phyloP scores from a whole-genome alignment of 1,140 invertebrate species.

The Orius laevigatus region DNA sequence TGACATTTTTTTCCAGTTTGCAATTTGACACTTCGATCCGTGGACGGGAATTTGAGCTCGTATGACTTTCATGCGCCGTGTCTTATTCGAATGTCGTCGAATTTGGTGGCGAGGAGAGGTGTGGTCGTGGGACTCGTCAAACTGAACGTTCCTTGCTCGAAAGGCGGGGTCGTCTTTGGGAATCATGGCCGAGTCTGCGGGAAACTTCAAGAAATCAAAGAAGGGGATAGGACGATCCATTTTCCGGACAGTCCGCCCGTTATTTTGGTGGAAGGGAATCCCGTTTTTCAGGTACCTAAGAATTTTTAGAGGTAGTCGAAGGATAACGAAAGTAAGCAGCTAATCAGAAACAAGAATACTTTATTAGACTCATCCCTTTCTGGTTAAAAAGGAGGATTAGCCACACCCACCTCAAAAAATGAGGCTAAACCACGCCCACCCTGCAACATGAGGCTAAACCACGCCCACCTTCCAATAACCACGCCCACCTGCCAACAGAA shows the following conservation, averaged over 20 bases:
- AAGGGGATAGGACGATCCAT: constrained; percentile 34
- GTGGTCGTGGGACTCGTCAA: constrained; percentile 39
- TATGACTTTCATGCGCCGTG: constrained; percentile 4
- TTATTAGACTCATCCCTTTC: not conserved
- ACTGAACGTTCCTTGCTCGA: constrained; percentile 41
- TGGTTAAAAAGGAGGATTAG: not conserved
- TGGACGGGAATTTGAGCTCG: constrained; percentile 16
- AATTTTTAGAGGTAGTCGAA: too few species aligned
- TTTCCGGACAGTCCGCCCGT: constrained; percentile 30
- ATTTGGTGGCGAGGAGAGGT: constrained; percentile 25
- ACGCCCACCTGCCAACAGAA: too few species aligned
- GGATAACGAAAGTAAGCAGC: too few species aligned
- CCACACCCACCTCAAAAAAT: not conserved
- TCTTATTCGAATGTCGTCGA: constrained; percentile 12
- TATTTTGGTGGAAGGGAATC: constrained; percentile 35
- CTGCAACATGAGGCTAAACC: too few species aligned
- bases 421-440: not conserved
- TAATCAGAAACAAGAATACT: not conserved
- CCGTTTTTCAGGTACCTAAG: constrained; percentile 40
- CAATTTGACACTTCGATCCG: constrained; percentile 23
- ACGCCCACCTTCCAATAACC: too few species aligned
- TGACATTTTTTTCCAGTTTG: constrained; percentile 27
- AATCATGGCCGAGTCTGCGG: constrained; percentile 30
- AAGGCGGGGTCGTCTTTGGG: constrained; percentile 34
- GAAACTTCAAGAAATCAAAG: constrained; percentile 41